These are phyloP conservation scores for Teleogryllus occipitalis DNA, from an alignment of 1,140 invertebrate species.

Conservation along the genomic window DNA sequence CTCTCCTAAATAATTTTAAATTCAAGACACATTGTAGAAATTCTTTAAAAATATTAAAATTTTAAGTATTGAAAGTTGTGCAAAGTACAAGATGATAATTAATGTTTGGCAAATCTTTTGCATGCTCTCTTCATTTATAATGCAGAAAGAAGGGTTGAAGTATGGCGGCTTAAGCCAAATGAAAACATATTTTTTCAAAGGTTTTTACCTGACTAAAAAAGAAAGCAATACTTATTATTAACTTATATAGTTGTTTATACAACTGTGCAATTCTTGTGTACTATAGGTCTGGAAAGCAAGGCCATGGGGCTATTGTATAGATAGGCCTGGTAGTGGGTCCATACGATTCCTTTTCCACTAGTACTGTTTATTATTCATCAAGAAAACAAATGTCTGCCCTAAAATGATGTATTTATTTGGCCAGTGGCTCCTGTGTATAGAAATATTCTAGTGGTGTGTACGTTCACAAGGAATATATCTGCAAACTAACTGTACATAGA, in stretches of 20 bases:
- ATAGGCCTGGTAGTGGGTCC: constrained; percentile 9
- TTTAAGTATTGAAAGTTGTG: neutral
- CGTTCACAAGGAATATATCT: constrained; percentile 15
- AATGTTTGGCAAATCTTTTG: constrained; percentile 16
- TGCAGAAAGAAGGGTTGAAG: constrained; percentile 8
- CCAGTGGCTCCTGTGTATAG: constrained; percentile 19
- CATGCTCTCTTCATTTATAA: constrained; percentile 15
- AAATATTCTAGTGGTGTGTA: constrained; percentile 19
- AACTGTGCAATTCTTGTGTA: constrained; percentile 20
- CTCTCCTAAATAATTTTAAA: neutral
- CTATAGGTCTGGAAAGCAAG: constrained; percentile 13
- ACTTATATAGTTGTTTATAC: constrained; percentile 46
- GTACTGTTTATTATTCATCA: constrained; percentile 15
- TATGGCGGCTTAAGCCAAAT: constrained; percentile 13
- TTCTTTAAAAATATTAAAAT: neutral
- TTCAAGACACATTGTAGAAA: constrained; percentile 2
- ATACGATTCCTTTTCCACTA: constrained; percentile 9
- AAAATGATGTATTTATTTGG: constrained; percentile 23
- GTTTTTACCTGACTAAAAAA: constrained; percentile 47
- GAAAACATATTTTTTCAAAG: constrained; percentile 55
- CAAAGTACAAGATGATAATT: constrained; percentile 10
- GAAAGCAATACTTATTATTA: constrained; percentile 58
- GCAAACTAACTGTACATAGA: constrained; percentile 24
- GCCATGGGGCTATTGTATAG: constrained; percentile 8
- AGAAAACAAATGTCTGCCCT: constrained; percentile 17